These are phyloP conservation scores for Camelus dromedarius DNA, from an alignment of 2,113 vertebrate species.

Conservation along the genomic window DNA sequence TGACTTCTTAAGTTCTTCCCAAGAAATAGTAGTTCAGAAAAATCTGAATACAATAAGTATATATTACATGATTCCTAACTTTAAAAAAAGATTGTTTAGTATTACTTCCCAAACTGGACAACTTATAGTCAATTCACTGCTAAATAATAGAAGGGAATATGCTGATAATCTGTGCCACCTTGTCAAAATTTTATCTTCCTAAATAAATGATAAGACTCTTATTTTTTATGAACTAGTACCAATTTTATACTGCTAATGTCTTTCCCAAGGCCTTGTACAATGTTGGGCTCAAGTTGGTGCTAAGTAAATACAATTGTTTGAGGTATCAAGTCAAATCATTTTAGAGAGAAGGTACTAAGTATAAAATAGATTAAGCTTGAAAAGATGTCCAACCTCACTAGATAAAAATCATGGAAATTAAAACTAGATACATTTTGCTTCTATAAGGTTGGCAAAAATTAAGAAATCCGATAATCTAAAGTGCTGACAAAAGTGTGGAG, in stretches of 20 bases:
- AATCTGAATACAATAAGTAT: not conserved
- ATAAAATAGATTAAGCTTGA: not conserved
- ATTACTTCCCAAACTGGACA: not conserved
- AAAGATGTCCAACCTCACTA: not conserved
- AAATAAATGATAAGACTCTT: not conserved
- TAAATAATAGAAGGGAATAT: not conserved
- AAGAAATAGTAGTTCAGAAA: not conserved
- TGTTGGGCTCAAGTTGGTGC: not conserved
- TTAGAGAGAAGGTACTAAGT: not conserved
- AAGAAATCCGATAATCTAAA: not conserved
- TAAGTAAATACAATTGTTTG: not conserved
- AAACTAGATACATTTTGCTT: not conserved
- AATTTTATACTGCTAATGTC: not conserved
- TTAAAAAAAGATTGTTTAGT: not conserved
- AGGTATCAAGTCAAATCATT: not conserved
- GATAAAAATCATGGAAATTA: constrained; percentile 1
- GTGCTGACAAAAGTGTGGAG: not conserved
- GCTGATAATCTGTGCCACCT: not conserved
- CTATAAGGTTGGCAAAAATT: not conserved
- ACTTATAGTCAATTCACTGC: not conserved
- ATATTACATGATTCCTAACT: not conserved
- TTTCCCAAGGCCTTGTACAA: not conserved
- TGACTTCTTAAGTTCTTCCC: not conserved
- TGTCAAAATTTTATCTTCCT: not conserved
- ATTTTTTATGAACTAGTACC: not conserved